Evolutionary conservation across 2,113 vertebrate genomes (phyloP).

Genomic region (Dendrocopos noguchii): DNA sequence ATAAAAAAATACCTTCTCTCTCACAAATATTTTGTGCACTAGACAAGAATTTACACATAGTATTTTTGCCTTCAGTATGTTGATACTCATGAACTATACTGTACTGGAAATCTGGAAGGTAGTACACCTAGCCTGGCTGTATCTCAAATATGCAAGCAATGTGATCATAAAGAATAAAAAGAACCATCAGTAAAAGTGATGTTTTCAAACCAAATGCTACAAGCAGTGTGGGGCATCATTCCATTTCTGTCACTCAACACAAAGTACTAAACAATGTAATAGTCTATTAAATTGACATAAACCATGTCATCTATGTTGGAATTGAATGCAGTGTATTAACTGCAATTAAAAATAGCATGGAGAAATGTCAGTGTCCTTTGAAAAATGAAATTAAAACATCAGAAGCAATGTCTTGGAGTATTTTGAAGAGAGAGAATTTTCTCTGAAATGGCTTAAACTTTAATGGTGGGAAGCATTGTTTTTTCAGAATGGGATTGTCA

Average conservation of each 20-base stretch:
- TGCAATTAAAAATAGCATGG: not conserved
- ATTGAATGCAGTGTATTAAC: not conserved
- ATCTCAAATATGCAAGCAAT: not conserved
- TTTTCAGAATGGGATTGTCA: constrained; percentile 82
- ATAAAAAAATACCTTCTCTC: not conserved
- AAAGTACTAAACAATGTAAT: not conserved
- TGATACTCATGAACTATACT: not conserved
- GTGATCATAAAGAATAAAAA: not conserved
- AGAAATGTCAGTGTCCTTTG: not conserved
- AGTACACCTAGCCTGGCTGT: not conserved
- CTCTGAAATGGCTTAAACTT: not conserved
- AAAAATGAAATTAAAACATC: not conserved
- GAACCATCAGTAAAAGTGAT: not conserved
- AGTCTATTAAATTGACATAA: not conserved
- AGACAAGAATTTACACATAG: not conserved
- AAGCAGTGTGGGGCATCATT: not conserved
- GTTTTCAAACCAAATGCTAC: not conserved
- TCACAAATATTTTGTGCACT: not conserved
- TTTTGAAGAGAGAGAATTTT: not conserved
- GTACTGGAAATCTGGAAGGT: not conserved
- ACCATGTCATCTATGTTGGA: not conserved
- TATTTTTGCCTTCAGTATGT: not conserved
- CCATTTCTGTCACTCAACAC: not conserved
- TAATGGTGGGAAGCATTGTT: not conserved
- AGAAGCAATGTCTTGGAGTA: not conserved